A percentile compares a stretch with the other conserved stretches of the same genome.
Evolutionary conservation across 2,888 invertebrate genomes (phyloP).

Genomic region (Tetranychus piercei): DNA sequence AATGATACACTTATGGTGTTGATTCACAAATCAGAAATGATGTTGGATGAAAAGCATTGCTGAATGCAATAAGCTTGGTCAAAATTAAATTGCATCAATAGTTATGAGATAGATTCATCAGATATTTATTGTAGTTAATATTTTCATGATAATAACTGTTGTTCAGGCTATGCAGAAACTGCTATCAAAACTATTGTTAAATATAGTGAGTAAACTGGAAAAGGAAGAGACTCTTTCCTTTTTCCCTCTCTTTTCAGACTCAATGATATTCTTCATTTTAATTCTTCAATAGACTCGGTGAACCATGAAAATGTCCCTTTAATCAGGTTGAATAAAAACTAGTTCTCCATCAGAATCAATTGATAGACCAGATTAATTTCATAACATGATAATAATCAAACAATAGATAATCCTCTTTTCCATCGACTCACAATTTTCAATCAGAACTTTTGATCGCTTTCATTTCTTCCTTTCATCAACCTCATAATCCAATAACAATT

Average conservation of each 20-base stretch:
- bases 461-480: neutral
- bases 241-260: neutral
- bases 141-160: too few relatives aligned
- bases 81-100: too few relatives aligned
- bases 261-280: neutral
- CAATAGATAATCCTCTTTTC: conserved; percentile 1
- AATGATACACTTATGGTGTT: too few relatives aligned
- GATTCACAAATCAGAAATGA: too few relatives aligned
- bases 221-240: neutral
- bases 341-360: neutral
- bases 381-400: neutral
- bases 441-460: neutral
- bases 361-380: neutral
- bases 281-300: neutral
- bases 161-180: too few relatives aligned
- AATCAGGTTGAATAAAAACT: neutral
- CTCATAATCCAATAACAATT: neutral
- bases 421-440: neutral
- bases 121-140: too few relatives aligned
- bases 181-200: too few relatives aligned
- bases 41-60: too few relatives aligned
- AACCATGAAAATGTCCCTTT: neutral
- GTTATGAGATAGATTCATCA: too few relatives aligned
- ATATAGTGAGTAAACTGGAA: too few relatives aligned
- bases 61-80: too few relatives aligned